Base-by-base conservation (phyloP, 2,888 invertebrate genomes). In the Tridacna crocea region DNA sequence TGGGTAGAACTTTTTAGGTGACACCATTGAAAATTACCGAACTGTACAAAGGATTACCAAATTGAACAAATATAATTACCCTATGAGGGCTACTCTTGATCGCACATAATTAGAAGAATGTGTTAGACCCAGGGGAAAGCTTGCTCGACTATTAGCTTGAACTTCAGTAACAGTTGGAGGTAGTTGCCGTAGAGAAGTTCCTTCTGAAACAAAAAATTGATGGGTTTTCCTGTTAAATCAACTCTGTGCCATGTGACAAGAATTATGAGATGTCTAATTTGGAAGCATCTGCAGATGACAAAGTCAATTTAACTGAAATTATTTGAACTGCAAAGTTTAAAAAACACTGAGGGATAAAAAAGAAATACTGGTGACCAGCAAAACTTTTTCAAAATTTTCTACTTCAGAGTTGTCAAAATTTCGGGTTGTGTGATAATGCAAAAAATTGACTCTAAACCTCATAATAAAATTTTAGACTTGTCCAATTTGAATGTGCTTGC, bases 51-150 rank as follows among this genome's bases (percentile, higher is more conserved):
- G n/a, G 36, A 8, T 36, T 36, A 8, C 36, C 8, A 36, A 36
- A 36, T 36, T 36, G 36, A 36, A 36, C 36, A 36, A 36, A 36
- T 8, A 36, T 36, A 36, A 36, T 86, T 94, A 98, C 98, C 99
- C 99, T 72, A 99, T 96, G 0, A 99, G 95, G 19, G 96, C 98
- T 11, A 97, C 97, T 10, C 98, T 96, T 8, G 96, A 95, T n/a
- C 96, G 96, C 0, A 97, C 96, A 93, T 99, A 99, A 90, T 96
- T 96, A 0, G 97, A 96, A 66, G 98, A 96, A 94, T 99, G 99
- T 0, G 98, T 97, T 91, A 99, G 97, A 48, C 97, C 98, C 13
- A 99, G 95, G 0, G 99, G 99, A 95, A 99, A 99, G 46, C 96
- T 96, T 19, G 98, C 99, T 60, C 98, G 95, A 19, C 97, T 97